Conservation (phyloP, 2,113 vertebrate genomes). For the Anolis carolinensis region DNA sequence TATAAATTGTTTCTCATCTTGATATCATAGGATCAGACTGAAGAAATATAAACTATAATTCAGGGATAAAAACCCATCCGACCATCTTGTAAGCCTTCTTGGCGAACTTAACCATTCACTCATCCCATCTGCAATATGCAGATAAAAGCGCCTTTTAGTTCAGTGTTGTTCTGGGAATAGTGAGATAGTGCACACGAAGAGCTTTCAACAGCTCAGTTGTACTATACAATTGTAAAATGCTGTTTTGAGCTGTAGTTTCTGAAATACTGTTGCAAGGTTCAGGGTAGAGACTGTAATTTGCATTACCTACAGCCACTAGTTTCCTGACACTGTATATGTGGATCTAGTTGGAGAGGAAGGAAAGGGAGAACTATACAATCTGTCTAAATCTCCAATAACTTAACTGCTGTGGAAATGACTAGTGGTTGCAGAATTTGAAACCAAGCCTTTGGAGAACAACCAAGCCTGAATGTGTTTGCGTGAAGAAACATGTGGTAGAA, state of each 20-base stretch:
- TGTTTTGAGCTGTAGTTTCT: background rate
- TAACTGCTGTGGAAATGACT: background rate
- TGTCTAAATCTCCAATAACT: background rate
- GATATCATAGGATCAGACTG: background rate
- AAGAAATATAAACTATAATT: background rate
- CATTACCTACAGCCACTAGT: background rate
- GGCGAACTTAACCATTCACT: background rate
- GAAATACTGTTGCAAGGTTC: too few species aligned
- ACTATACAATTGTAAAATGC: background rate
- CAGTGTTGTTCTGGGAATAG: too few species aligned
- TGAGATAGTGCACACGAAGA: background rate
- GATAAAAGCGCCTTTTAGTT: background rate
- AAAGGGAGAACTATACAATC: background rate
- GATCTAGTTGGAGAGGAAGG: background rate
- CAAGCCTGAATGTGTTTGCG: background rate
- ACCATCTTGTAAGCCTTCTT: background rate
- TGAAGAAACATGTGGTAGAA: background rate
- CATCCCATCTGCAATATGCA: background rate
- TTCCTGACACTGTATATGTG: too few species aligned
- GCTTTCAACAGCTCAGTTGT: background rate
- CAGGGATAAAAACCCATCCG: background rate
- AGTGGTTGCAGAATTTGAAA: background rate
- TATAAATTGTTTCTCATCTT: background rate
- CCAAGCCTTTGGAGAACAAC: background rate
- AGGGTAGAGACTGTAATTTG: background rate